A percentile compares a stretch with the other conserved stretches of the same genome.
Conservation (phyloP, 2,113 vertebrate species). For the Cyprinus carpio region DNA sequence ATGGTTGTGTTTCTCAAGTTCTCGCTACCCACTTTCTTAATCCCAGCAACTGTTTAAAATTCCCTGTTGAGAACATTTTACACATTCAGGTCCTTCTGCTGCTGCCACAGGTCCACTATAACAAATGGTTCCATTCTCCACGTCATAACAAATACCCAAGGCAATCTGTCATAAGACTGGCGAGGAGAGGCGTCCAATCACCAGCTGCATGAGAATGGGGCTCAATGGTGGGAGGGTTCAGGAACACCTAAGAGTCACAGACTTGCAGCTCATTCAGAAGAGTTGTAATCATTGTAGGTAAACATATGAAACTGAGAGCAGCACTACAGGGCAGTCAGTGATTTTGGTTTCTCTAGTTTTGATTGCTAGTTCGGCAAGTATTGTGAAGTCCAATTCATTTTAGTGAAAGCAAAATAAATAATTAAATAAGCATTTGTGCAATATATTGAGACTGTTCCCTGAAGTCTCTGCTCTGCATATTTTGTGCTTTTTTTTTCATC, state of each 20-base stretch:
- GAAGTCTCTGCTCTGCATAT: not conserved
- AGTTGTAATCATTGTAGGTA: not conserved
- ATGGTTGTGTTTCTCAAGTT: too few relatives aligned
- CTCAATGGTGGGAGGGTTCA: not conserved
- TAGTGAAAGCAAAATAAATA: not conserved
- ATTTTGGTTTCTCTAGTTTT: constrained; percentile 4
- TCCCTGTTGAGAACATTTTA: constrained; percentile 71
- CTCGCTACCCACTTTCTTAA: not conserved
- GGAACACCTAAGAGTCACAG: constrained; percentile 9
- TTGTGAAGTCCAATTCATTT: not conserved
- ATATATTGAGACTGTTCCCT: not conserved
- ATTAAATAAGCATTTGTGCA: constrained; percentile 3
- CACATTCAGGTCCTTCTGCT: constrained; percentile 68
- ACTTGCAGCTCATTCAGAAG: constrained; percentile 23
- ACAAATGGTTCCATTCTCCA: constrained; percentile 77
- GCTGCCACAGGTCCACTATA: constrained; percentile 72
- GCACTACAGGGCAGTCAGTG: constrained; percentile 9
- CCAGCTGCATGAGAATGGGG: constrained; percentile 29
- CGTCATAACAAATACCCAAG: constrained; percentile 79
- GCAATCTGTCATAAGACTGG: constrained; percentile 75
- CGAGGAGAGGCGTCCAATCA: constrained; percentile 1
- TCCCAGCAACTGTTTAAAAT: constrained; percentile 73
- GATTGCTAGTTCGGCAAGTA: not conserved
- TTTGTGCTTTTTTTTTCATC: not conserved
- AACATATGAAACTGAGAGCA: not conserved